A percentile compares a stretch with the other conserved stretches of the same genome.
phyloP scores from a whole-genome alignment of 1,140 invertebrate species.

The Diprion similis region DNA sequence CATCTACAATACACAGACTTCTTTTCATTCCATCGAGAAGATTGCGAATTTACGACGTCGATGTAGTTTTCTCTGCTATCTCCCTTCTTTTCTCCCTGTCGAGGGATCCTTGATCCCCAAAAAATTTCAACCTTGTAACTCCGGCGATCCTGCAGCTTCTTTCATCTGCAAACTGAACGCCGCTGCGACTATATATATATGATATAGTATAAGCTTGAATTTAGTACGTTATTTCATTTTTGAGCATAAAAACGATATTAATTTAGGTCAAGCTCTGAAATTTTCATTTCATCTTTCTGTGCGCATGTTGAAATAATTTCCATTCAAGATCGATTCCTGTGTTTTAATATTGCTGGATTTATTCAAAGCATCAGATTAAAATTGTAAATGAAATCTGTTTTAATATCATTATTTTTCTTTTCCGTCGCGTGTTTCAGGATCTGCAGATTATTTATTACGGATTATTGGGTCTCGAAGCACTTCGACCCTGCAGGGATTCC shows the following conservation, averaged over 20 bases:
- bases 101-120: background rate
- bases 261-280: no score
- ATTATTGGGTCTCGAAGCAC: slow-evolving; percentile 75
- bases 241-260: no score
- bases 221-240: no score
- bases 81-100: background rate
- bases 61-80: background rate
- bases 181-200: no score
- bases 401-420: background rate
- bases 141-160: background rate
- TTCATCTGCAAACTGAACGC: background rate
- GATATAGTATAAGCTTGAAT: no score
- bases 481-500: slow-evolving; percentile 75
- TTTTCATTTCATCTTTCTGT: no score
- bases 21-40: background rate
- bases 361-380: no score
- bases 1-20: background rate
- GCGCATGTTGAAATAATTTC: no score
- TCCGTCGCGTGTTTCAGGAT: slow-evolving; percentile 65
- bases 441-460: slow-evolving; percentile 80
- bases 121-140: no score
- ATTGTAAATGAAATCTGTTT: no score
- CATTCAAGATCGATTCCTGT: no score
- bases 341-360: no score
- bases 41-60: background rate